phyloP scores from a whole-genome alignment of 2,888 invertebrate species.

The Euplagia quadripunctaria region DNA sequence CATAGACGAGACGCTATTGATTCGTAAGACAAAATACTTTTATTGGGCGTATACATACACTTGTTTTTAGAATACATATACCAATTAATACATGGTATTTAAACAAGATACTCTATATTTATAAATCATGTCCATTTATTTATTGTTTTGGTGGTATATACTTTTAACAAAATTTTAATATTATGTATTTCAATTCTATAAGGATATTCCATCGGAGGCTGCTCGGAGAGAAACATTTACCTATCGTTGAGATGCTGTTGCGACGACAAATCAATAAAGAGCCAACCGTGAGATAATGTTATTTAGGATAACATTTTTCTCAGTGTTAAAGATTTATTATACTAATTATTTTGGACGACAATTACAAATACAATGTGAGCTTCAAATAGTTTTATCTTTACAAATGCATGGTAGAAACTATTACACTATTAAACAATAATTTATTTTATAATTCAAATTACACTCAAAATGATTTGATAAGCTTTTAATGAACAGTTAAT shows the following conservation, averaged over 20 bases:
- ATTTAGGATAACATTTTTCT: slow-evolving; percentile 30
- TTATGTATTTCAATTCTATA: not conserved
- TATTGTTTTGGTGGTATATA: too few species aligned
- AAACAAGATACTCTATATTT: not conserved
- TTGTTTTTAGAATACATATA: not conserved
- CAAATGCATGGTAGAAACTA: not conserved
- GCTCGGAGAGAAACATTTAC: slow-evolving; percentile 20
- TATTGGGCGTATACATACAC: slow-evolving; percentile 11
- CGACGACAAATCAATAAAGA: slow-evolving; percentile 75
- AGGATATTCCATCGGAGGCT: not conserved
- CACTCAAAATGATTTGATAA: not conserved
- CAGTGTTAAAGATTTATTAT: not conserved
- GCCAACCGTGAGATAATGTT: slow-evolving; percentile 62
- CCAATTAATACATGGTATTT: not conserved
- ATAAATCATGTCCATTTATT: not conserved
- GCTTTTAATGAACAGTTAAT: not conserved
- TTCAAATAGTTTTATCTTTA: not conserved
- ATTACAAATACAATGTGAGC: not conserved
- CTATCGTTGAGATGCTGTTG: slow-evolving; percentile 68
- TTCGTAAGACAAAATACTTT: not conserved
- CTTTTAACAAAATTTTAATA: not conserved
- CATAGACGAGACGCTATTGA: slow-evolving; percentile 4
- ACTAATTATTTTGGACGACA: too few species aligned
- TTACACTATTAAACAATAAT: not conserved
- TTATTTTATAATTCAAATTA: not conserved